Evolutionary conservation across 2,888 invertebrate species (phyloP).

Genomic region (Amphipoea lucens): DNA sequence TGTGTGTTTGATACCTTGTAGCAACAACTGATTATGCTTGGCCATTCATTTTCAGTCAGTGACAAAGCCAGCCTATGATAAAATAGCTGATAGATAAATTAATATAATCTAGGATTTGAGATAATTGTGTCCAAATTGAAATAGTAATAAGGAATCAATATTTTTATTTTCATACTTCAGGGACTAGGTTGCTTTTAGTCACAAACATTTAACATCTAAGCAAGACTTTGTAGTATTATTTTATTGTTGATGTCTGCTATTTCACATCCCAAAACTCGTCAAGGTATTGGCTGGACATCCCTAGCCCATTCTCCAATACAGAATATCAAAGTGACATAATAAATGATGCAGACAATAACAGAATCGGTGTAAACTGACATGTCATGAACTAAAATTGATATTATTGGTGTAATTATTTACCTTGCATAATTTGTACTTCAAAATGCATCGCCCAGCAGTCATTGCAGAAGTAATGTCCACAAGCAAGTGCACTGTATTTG

Average conservation of each 20-base stretch:
- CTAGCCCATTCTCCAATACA: neutral
- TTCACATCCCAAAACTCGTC: neutral
- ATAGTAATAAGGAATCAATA: neutral
- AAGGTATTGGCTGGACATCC: neutral
- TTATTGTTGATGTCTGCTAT: too few species aligned
- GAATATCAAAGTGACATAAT: neutral
- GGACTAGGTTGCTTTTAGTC: neutral
- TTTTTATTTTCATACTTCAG: neutral
- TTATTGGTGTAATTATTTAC: conserved; percentile 82
- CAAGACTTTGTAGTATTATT: neutral
- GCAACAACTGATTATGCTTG: neutral
- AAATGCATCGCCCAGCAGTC: conserved; percentile 99
- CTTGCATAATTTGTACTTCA: conserved; percentile 98
- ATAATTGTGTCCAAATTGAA: neutral
- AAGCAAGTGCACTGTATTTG: conserved; percentile 95
- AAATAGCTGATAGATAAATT: neutral
- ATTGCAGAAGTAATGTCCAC: conserved; percentile 98
- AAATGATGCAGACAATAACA: neutral
- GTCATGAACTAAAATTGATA: neutral
- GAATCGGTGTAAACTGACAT: neutral
- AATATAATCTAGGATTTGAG: neutral
- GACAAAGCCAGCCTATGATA: neutral
- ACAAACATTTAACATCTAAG: neutral
- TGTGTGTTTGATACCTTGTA: neutral
- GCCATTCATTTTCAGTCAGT: too few species aligned